Percentiles rank a stretch among this genome's conserved stretches.
Conservation (phyloP, 2,888 invertebrate species). For the Petrophora chlorosata region DNA sequence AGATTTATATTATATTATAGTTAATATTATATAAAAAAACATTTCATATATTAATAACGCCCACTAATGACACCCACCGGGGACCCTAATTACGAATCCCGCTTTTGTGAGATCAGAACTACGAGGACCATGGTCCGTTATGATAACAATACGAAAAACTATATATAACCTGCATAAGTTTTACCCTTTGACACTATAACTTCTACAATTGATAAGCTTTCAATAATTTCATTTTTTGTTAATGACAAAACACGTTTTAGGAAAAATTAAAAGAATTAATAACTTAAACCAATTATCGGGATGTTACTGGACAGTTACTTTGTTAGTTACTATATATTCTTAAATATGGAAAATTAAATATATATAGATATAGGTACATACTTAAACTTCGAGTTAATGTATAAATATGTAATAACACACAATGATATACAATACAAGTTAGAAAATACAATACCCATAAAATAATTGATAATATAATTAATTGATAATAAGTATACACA, state of each 20-base stretch:
- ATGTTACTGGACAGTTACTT: neutral
- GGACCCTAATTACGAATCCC: no score
- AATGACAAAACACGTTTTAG: constrained; percentile 13
- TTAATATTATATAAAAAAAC: no score
- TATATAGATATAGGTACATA: neutral
- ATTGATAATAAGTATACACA: neutral
- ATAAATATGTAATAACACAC: neutral
- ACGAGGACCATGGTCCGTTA: no score
- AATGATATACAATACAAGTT: neutral
- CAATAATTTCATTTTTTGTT: constrained; percentile 17
- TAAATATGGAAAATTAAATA: neutral
- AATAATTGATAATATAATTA: constrained; percentile 1
- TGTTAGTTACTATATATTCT: constrained; percentile 8
- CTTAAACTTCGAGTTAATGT: no score
- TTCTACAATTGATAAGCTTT: constrained; percentile 5
- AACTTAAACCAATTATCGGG: neutral
- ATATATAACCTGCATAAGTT: no score
- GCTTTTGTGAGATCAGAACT: no score
- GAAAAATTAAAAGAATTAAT: neutral
- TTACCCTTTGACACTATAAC: neutral
- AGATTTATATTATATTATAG: no score
- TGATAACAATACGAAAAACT: no score
- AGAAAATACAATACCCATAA: constrained; percentile 8
- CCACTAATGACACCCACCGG: no score
- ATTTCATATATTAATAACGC: no score